A percentile compares a stretch with the other conserved stretches of the same genome.
Conservation (phyloP, 2,888 invertebrate species). For the Tolmerus cingulatus region DNA sequence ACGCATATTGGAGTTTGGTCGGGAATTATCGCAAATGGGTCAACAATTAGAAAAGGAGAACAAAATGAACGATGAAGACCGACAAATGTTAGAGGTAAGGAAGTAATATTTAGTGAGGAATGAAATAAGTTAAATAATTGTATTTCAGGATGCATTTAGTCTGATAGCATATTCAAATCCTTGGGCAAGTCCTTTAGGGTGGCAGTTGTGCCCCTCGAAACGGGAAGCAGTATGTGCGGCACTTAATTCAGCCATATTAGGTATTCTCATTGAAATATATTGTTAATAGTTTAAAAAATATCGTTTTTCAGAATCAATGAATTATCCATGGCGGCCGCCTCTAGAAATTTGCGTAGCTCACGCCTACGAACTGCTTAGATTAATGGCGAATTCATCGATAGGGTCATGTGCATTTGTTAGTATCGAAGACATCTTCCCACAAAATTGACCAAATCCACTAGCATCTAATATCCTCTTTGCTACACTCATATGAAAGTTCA, state of each 20-base stretch:
- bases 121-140: not conserved
- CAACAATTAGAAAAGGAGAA: constrained; percentile 82
- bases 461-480: constrained; percentile 54
- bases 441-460: constrained; percentile 62
- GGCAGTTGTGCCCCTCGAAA: constrained; percentile 93
- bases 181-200: constrained; percentile 95
- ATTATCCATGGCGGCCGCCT: constrained; percentile 89
- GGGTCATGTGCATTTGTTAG: constrained; percentile 96
- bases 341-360: constrained; percentile 92
- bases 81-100: constrained; percentile 88
- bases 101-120: not conserved
- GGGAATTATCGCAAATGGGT: constrained; percentile 92
- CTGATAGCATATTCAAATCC: constrained; percentile 97
- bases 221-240: constrained; percentile 95
- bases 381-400: constrained; percentile 89
- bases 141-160: constrained; percentile 91
- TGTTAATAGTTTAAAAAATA: not conserved
- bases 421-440: constrained; percentile 78
- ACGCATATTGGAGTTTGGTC: constrained; percentile 92
- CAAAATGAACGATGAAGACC: constrained; percentile 79
- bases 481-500: constrained; percentile 52
- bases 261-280: constrained; percentile 63
- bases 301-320: constrained; percentile 83
- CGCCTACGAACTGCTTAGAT: constrained; percentile 84
- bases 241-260: constrained; percentile 96